These are phyloP conservation scores for Bhutanitis thaidina DNA, from an alignment of 2,888 invertebrate species.

Conservation along the genomic window DNA sequence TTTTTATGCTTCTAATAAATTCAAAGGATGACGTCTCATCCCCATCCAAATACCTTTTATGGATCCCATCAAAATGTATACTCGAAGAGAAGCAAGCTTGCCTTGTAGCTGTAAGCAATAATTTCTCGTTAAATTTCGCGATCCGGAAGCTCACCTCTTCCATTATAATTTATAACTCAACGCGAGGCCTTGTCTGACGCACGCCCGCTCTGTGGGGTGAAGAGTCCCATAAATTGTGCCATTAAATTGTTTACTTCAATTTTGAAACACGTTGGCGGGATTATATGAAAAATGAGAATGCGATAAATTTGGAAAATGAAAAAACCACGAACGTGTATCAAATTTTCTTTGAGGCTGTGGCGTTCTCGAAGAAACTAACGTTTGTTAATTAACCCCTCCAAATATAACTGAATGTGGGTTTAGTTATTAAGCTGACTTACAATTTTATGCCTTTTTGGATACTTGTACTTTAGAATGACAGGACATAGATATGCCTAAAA, in stretches of 20 bases:
- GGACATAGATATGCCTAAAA: too few relatives aligned
- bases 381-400: too few relatives aligned
- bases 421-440: too few relatives aligned
- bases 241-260: conserved; percentile 6
- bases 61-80: not conserved
- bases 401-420: too few relatives aligned
- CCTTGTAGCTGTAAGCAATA: conserved; percentile 43
- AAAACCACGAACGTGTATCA: too few relatives aligned
- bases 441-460: too few relatives aligned
- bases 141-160: conserved; percentile 63
- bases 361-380: too few relatives aligned
- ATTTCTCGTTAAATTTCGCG: conserved; percentile 64
- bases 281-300: not conserved
- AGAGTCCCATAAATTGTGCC: not conserved
- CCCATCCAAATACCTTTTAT: too few relatives aligned
- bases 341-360: too few relatives aligned
- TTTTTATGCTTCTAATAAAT: too few relatives aligned
- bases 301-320: not conserved
- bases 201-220: not conserved
- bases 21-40: too few relatives aligned
- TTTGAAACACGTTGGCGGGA: not conserved
- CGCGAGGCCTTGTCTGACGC: conserved; percentile 36
- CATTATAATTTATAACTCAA: conserved; percentile 71
- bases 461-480: too few relatives aligned
- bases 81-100: not conserved